Evolutionary conservation across 2,113 vertebrate species (phyloP).

Genomic region (Pseudorectes ferrugineus): DNA sequence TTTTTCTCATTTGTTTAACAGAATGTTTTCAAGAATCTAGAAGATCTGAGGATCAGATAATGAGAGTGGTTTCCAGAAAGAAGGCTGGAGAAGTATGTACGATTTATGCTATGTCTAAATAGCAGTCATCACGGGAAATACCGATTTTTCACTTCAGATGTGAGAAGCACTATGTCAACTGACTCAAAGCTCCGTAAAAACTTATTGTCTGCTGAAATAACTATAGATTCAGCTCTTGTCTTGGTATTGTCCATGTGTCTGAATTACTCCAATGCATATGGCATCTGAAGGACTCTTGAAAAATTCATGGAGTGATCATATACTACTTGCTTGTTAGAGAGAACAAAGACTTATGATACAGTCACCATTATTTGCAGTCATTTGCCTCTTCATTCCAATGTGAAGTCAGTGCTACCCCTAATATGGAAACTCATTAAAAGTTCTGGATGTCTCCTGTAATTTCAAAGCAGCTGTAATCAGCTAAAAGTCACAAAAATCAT

Average conservation of each 20-base stretch:
- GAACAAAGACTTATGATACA: neutral
- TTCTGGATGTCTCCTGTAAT: neutral
- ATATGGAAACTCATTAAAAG: neutral
- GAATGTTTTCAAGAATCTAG: neutral
- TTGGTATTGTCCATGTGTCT: neutral
- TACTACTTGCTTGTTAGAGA: neutral
- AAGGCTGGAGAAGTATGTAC: neutral
- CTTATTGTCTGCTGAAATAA: neutral
- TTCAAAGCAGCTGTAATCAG: neutral
- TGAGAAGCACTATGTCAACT: neutral
- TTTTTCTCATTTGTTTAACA: neutral
- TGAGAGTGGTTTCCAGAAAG: neutral
- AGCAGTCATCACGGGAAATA: neutral
- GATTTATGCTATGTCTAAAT: neutral
- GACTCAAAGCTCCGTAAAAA: neutral
- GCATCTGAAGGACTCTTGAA: neutral
- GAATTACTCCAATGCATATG: neutral
- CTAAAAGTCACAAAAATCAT: neutral
- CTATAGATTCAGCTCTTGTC: neutral
- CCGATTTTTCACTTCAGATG: neutral
- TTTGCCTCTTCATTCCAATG: neutral
- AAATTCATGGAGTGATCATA: neutral
- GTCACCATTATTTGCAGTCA: neutral
- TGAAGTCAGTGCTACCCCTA: neutral
- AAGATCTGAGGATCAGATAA: neutral